Conservation (phyloP, 2,797 vertebrate genomes). For the Kryptolebias ocellatus region DNA sequence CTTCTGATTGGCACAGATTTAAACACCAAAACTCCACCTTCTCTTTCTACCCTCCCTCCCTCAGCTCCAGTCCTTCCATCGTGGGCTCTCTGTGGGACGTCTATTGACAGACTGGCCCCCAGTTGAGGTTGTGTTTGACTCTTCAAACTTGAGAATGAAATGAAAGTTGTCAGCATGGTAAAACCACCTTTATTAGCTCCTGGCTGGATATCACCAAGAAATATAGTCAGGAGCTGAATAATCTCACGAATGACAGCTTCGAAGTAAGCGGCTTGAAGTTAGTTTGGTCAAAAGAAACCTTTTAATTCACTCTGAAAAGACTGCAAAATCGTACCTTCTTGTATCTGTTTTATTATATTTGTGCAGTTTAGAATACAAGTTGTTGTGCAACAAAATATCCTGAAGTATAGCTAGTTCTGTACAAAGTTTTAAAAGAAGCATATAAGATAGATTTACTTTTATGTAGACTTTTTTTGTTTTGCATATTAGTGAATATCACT, state of each 20-base stretch:
- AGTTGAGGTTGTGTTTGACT: constrained; percentile 89
- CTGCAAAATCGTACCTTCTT: not conserved
- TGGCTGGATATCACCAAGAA: constrained; percentile 75
- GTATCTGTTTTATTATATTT: not conserved
- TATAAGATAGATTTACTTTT: no score
- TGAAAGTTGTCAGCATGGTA: constrained; percentile 89
- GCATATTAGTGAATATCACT: no score
- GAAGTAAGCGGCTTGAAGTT: constrained; percentile 26
- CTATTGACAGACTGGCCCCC: constrained; percentile 89
- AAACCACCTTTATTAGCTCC: constrained; percentile 85
- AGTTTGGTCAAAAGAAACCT: constrained; percentile 27
- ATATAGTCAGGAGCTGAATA: constrained; percentile 38
- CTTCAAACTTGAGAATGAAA: constrained; percentile 90
- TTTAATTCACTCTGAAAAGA: not conserved
- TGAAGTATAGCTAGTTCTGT: no score
- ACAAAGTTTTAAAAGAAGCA: not conserved
- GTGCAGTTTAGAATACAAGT: no score
- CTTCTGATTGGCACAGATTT: constrained; percentile 62
- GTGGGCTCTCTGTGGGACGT: constrained; percentile 89
- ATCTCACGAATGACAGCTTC: constrained; percentile 41
- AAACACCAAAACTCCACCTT: constrained; percentile 66
- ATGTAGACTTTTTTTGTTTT: no score
- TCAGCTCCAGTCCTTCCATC: constrained; percentile 62
- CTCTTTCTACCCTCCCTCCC: constrained; percentile 50
- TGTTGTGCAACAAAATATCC: no score